Percentiles rank a stretch among this genome's conserved stretches.
phyloP scores from a whole-genome alignment of 2,888 invertebrate genomes.

The Apotomis capreana region DNA sequence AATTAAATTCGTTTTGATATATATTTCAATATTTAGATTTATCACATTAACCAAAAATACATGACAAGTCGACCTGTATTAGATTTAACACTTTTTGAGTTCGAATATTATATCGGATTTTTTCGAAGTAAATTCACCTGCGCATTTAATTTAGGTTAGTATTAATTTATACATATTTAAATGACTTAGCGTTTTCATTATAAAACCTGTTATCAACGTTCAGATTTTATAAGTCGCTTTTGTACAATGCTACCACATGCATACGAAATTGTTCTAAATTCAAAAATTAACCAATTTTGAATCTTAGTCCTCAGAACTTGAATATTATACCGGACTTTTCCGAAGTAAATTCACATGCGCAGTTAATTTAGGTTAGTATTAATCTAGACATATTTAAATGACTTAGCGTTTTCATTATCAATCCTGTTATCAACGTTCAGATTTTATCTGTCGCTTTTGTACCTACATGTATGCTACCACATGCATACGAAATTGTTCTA shows the following conservation, averaged over 20 bases:
- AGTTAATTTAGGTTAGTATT: constrained; percentile 1
- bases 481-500: no score
- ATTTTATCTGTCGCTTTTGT: constrained; percentile 13
- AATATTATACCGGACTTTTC: neutral
- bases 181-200: constrained; percentile 7
- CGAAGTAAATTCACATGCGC: neutral
- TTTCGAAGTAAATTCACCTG: neutral
- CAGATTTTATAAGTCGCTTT: constrained; percentile 24
- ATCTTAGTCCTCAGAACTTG: neutral
- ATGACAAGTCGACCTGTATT: no score
- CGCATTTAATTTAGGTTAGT: neutral
- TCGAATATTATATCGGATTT: neutral
- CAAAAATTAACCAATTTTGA: constrained; percentile 13
- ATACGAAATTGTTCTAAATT: no score
- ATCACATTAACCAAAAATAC: no score
- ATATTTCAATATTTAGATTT: no score
- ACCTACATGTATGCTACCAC: no score
- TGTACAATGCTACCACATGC: no score
- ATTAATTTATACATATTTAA: constrained; percentile 27
- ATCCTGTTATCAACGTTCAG: constrained; percentile 27
- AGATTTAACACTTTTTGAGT: neutral
- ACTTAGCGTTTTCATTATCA: constrained; percentile 10
- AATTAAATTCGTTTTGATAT: no score
- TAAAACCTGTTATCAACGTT: constrained; percentile 30
- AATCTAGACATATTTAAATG: constrained; percentile 21